phyloP scores from a whole-genome alignment of 1,140 invertebrate genomes.

The Bilobella aurantiaca region DNA sequence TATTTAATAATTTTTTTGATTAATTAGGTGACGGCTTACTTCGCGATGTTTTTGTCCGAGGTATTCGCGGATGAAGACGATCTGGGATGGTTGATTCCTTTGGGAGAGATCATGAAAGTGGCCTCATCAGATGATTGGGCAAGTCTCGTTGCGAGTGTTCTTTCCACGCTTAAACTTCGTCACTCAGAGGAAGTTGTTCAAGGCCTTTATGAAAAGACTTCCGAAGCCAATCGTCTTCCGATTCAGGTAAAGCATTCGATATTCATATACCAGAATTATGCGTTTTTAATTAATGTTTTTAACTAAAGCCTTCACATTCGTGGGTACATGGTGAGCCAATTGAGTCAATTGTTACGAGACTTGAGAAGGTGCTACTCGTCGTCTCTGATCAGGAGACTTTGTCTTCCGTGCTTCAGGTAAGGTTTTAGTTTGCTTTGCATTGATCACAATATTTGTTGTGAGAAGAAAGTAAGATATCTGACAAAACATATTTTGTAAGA shows the following conservation, averaged over 20 bases:
- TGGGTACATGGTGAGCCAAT: too few relatives aligned
- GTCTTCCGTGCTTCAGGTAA: too few relatives aligned
- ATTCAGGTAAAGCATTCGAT: too few relatives aligned
- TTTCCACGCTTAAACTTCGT: constrained; percentile 19
- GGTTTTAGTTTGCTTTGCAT: too few relatives aligned
- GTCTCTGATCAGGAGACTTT: too few relatives aligned
- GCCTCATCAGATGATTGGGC: neutral
- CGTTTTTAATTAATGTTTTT: too few relatives aligned
- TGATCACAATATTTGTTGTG: too few relatives aligned
- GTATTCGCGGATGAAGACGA: constrained; percentile 26
- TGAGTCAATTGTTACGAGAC: too few relatives aligned
- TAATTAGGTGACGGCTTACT: constrained; percentile 17
- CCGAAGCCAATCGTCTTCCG: constrained; percentile 9
- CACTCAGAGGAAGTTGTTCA: constrained; percentile 26
- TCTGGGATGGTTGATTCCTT: constrained; percentile 25
- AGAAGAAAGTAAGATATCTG: too few relatives aligned
- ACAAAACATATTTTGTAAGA: neutral
- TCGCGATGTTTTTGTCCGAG: constrained; percentile 27
- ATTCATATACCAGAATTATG: too few relatives aligned
- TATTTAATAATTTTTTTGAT: neutral
- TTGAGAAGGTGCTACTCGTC: too few relatives aligned
- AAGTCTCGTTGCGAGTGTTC: constrained; percentile 14
- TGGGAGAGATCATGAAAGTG: constrained; percentile 15
- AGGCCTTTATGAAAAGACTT: constrained; percentile 16
- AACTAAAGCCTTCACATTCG: too few relatives aligned